Percentiles rank a stretch among this genome's conserved stretches.
Conservation (phyloP, 2,797 vertebrate genomes). For the Malurus leucopterus region DNA sequence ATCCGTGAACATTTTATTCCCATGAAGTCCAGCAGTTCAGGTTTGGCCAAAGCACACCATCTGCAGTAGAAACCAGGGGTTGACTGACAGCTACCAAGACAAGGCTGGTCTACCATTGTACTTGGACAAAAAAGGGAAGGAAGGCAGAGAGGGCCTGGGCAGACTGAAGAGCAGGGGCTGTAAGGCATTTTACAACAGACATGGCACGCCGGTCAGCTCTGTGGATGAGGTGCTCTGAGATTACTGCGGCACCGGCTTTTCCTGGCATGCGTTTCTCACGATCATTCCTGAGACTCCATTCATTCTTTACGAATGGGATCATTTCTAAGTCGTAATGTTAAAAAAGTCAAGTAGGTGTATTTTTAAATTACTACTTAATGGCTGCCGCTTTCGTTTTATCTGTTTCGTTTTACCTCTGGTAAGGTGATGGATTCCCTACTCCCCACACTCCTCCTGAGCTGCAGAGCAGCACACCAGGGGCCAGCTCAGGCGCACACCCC, state of each 20-base stretch:
- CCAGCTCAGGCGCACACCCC: accelerated
- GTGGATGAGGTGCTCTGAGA: accelerated
- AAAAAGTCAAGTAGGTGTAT: accelerated
- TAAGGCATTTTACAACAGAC: accelerated
- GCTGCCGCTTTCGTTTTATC: too few species aligned
- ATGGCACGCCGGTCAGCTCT: accelerated
- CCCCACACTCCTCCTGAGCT: accelerated
- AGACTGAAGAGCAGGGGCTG: not conserved
- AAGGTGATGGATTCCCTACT: accelerated
- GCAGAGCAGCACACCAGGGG: accelerated
- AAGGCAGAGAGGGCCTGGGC: accelerated
- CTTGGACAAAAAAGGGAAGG: not conserved
- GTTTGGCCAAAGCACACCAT: not conserved
- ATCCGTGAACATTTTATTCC: too few species aligned
- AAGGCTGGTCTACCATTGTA: accelerated
- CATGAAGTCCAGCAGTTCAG: accelerated
- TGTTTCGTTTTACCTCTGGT: accelerated
- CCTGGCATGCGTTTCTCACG: not conserved
- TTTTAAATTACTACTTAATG: not conserved
- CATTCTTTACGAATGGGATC: too few species aligned
- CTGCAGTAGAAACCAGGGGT: not conserved
- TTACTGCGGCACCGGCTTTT: accelerated
- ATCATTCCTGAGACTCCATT: not conserved
- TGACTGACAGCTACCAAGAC: not conserved
- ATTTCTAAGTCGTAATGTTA: not conserved